Conservation (phyloP, 92 coral and sea anemone genomes). For the Zoanthus sansibaricus region DNA sequence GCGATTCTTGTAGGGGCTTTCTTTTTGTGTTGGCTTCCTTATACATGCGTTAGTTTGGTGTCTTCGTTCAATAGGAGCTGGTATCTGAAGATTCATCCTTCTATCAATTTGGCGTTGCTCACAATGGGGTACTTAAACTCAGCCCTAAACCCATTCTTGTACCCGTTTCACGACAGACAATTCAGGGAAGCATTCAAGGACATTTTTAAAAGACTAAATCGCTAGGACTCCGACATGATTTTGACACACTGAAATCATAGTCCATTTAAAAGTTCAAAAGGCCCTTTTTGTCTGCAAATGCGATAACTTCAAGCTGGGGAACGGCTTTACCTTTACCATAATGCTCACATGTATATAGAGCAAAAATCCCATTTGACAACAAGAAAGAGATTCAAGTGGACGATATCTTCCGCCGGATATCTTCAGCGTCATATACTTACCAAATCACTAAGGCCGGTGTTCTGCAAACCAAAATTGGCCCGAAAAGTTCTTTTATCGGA, state of each 20-base stretch:
- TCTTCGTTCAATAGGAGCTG: conserved; percentile 63
- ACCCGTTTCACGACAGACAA: conserved; percentile 89
- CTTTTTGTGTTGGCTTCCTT: conserved; percentile 87
- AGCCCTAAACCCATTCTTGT: conserved; percentile 85
- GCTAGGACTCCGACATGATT: conserved; percentile 3
- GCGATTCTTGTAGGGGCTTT: conserved; percentile 83
- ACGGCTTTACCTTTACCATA: no score
- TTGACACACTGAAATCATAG: not conserved
- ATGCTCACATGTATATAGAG: no score
- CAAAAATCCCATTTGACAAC: no score
- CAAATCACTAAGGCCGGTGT: no score
- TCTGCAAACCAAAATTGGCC: no score
- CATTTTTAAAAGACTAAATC: conserved; percentile 50
- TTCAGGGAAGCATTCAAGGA: conserved; percentile 81
- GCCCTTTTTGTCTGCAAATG: no score
- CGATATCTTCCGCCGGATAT: no score
- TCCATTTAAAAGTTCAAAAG: no score
- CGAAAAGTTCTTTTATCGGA: no score
- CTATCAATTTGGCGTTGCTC: conserved; percentile 35
- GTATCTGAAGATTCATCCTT: conserved; percentile 12
- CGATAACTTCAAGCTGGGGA: no score
- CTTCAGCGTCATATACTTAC: no score
- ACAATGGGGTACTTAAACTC: conserved; percentile 81
- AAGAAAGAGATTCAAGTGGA: no score
- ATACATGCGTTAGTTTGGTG: conserved; percentile 57